phyloP scores from a whole-genome alignment of 1,140 invertebrate genomes.

The Laodelphax striatellus region DNA sequence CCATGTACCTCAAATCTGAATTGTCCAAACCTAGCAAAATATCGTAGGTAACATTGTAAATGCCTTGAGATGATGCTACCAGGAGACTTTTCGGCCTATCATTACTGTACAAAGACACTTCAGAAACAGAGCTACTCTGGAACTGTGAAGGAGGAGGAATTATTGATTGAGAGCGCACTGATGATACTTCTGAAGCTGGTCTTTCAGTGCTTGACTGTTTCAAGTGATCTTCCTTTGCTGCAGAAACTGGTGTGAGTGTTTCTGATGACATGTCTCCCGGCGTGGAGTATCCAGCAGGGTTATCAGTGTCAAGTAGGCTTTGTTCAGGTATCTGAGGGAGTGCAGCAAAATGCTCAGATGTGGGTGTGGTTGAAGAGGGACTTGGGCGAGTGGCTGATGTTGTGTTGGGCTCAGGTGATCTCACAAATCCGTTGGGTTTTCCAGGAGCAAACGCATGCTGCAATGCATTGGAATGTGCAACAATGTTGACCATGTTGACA shows the following conservation, averaged over 20 bases:
- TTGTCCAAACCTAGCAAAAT: constrained; percentile 63
- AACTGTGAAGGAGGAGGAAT: constrained; percentile 64
- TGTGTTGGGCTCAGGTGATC: constrained; percentile 26
- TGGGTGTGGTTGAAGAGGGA: constrained; percentile 28
- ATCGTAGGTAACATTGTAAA: constrained; percentile 50
- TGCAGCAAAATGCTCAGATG: constrained; percentile 33
- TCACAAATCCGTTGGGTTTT: constrained; percentile 42
- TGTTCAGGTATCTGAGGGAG: constrained; percentile 55
- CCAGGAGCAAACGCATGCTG: constrained; percentile 23
- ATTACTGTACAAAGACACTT: constrained; percentile 38
- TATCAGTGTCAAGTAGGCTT: constrained; percentile 46
- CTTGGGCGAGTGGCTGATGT: constrained; percentile 25
- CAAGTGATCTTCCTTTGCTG: constrained; percentile 15
- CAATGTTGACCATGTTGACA: constrained; percentile 44
- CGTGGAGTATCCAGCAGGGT: constrained; percentile 28
- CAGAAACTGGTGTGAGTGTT: constrained; percentile 34
- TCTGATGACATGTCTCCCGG: constrained; percentile 31
- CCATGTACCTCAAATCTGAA: constrained; percentile 75
- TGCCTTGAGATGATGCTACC: constrained; percentile 36
- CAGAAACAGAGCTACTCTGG: constrained; percentile 45
- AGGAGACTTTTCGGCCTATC: constrained; percentile 44
- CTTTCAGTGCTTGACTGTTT: constrained; percentile 11
- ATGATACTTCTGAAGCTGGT: constrained; percentile 27
- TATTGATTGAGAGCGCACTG: constrained; percentile 34
- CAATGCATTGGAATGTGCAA: constrained; percentile 9